Evolutionary conservation across 1,140 invertebrate species (phyloP), one percentile per base, ranked within the genome.

Genomic region (Drosophila kanapiae): DNA sequence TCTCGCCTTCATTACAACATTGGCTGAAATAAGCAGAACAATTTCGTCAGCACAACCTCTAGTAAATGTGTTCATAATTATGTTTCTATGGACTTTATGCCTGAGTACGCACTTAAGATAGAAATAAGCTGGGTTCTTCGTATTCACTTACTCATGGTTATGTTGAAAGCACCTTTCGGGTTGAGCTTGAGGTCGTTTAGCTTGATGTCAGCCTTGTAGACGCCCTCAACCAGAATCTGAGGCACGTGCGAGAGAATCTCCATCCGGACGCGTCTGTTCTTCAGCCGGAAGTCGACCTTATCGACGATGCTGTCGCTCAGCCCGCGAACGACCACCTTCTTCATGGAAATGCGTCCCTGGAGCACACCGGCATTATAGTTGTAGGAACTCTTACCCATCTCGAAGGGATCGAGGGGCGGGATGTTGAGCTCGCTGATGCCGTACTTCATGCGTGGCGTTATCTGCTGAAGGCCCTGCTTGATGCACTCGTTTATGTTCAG

Each of bases 91-190:
- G 1, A 23, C 23, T 23, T 23, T 23, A 23, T 23, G 23, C 1
- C 23, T 23, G 23, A 23, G 23, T 23, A 23, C 23, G 23, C 23
- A 23, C 1, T n/a, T 31, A 4, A 31, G 31, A 4, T 3, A 35
- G 33, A 35, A 9, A 16, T 43, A 9, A 6, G 9, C 13, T 2
- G 35, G 9, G 4, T 38, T 29, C 27, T 45, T 23, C 4, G n/a
- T 3, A 3, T 10, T 13, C 16, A 75, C 91, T 81, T 70, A 93
- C 90, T 71, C 68, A 92, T 56, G 10, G 92, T 83, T 14, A 93
- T 60, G 74, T 93, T 93, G 49, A 93, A 93, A 45, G 62, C 76
- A 33, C 92, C 92, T 67, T 92, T 92, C 33, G 92, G 91, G n/a
- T 80, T 85, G n/a, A 93, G 80, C 65, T 91, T 92, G 27, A 93